Base-by-base conservation (phyloP, 2,888 invertebrate genomes). In the Eupithecia pulchellata region DNA sequence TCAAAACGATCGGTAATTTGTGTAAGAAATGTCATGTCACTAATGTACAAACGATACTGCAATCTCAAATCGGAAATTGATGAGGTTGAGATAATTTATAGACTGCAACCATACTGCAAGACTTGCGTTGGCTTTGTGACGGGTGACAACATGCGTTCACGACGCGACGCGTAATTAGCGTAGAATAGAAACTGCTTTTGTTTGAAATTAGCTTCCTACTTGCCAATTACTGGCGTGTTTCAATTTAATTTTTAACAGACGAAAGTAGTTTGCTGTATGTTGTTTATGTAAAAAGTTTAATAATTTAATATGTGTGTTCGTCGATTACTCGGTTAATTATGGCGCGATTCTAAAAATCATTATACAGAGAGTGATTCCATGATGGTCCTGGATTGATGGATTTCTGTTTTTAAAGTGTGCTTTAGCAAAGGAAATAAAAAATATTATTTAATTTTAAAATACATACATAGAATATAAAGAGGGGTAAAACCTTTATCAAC, bases 21-120 rank as follows among this genome's bases (percentile, higher is more conserved):
- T 67, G 61, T 58, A 64, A 63, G 63, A 64, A 68, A 64, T 65
- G 68, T 63, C 63, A 63, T 62, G 63, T 63, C 63, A 63, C 63
- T 32, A 64, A 66, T 72, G 72, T 34, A 36, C 34, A 8, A 60
- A 60, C 34, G 11, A 5, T 25, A 61, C 11, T 68, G 69, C 66
- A 66, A 72, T 69, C 58, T 68, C 58, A 63, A 68, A 69, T 72
- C 69, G 66, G 64, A 69, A 69, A 69, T 69, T 72, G 72, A 72
- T 69, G 72, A 65, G 67, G 39, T 42, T 65, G 39, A 20, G 58
- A 30, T 68, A 70, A 73, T 70, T 73, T 70, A 58, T 69, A 67
- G 64, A 64, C 39, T 72, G 39, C 61, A 34, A 61, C 34, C 5
- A 14, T 34, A 25, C 13, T 34, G 60, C 32, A 52, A 52, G 13